Base-by-base conservation (phyloP, 2,888 invertebrate species). In the Aquatica leii region DNA sequence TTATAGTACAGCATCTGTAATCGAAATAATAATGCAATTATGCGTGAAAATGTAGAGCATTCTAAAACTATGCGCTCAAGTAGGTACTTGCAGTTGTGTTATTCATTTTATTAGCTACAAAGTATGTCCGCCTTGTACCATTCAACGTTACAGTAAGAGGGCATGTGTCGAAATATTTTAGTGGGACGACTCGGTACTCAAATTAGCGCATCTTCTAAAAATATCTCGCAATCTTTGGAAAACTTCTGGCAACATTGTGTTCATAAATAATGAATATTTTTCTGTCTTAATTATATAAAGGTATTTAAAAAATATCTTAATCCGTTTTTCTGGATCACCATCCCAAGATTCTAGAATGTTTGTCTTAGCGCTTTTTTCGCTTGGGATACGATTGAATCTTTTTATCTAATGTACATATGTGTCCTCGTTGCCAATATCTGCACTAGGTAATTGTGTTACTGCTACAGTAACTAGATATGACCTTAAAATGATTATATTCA, bases 171-270 rank as follows among this genome's bases (percentile, higher is more conserved):
- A 68, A 64, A 68, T 65, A 68, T 69, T 69, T 69, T 63, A 69
- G 66, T 65, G 62, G 67, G 67, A 67, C 62, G 67, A 65, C 54
- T 59, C 48, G 62, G 69, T 65, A 64, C 70, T 70, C 59, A 70
- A 70, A 69, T 70, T 70, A 70, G 69, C 68, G 61, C 66, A 59
- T 62, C 63, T 65, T 56, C 69, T 70, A 70, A 64, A 65, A 67
- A 63, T 70, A 70, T 61, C 66, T 64, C 63, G 64, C 56, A 69
- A 70, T 60, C 62, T 68, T 59, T 65, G 64, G 63, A 67, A 65
- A 62, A 56, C 31, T 40, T 68, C 67, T 66, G 67, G 70, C 68
- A 61, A 65, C 61, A 61, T 62, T 57, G 59, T 59, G 52, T 70
- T 66, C 62, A 63, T 70, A 69, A 69, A 69, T 67, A 70, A 68